phyloP scores from a whole-genome alignment of 2,797 vertebrate species.

The Taenioides sp. region DNA sequence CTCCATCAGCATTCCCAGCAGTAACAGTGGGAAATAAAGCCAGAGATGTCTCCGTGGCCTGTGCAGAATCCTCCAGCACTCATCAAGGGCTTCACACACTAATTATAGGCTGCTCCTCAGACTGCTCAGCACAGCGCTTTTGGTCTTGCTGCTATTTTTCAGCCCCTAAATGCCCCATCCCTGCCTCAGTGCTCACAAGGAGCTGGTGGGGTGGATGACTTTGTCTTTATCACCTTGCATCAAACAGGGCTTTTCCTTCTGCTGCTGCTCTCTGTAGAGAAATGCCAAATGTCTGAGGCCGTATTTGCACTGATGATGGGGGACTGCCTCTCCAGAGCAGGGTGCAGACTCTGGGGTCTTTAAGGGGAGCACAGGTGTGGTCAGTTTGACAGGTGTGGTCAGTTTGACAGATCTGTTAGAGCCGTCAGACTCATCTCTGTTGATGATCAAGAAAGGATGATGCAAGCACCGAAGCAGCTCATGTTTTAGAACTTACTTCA shows the following conservation, averaged over 20 bases:
- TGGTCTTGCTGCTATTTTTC: constrained; percentile 18
- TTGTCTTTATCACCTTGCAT: constrained; percentile 68
- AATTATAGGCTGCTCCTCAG: constrained; percentile 51
- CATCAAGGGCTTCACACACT: constrained; percentile 44
- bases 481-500: too few species aligned
- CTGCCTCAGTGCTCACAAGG: constrained; percentile 52
- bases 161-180: constrained; percentile 13
- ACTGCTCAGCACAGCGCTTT: constrained; percentile 28
- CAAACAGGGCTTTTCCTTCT: constrained; percentile 50
- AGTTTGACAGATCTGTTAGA: too few species aligned
- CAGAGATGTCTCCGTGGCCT: constrained; percentile 38
- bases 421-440: too few species aligned
- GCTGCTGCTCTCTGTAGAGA: constrained; percentile 56
- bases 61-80: constrained; percentile 32
- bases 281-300: constrained; percentile 47
- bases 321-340: constrained; percentile 41
- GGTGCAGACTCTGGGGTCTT: constrained; percentile 25
- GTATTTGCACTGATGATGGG: constrained; percentile 65
- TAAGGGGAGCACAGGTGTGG: too few species aligned
- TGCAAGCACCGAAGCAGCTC: too few species aligned
- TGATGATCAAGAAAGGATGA: too few species aligned
- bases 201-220: constrained; percentile 56
- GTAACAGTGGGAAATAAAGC: constrained; percentile 32
- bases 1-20: constrained; percentile 20
- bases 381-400: too few species aligned